Evolutionary conservation across 2,888 invertebrate species (phyloP).

Genomic region (Microplitis deprimator): DNA sequence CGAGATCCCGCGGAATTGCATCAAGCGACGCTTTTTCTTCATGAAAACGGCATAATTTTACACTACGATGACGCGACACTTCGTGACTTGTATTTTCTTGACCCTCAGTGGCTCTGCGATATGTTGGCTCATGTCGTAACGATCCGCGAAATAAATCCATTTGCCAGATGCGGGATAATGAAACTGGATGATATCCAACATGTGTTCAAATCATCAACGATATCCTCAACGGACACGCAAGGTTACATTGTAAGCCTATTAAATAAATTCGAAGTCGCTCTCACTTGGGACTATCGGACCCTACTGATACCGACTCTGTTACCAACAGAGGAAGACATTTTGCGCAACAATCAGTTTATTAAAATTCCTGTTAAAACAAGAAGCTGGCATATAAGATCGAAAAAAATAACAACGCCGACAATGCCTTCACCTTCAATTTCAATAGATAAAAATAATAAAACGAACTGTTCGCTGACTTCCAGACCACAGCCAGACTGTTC

Average conservation of each 20-base stretch:
- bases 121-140: constrained; percentile 97
- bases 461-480: constrained; percentile 71
- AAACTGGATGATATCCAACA: constrained; percentile 92
- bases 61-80: constrained; percentile 96
- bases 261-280: constrained; percentile 97
- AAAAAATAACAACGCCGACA: constrained; percentile 74
- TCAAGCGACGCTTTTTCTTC: constrained; percentile 96
- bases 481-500: constrained; percentile 75
- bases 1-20: constrained; percentile 92
- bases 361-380: constrained; percentile 78
- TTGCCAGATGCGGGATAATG: constrained; percentile 93
- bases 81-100: constrained; percentile 94
- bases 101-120: constrained; percentile 99
- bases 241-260: constrained; percentile 91
- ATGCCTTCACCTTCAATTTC: constrained; percentile 48
- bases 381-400: constrained; percentile 78
- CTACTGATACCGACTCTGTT: constrained; percentile 91
- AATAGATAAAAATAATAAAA: constrained; percentile 55
- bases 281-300: constrained; percentile 95
- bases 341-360: constrained; percentile 64
- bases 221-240: constrained; percentile 79
- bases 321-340: constrained; percentile 83
- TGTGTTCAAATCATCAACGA: constrained; percentile 90
- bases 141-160: constrained; percentile 96
- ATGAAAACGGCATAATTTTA: constrained; percentile 96